Evolutionary conservation across 1,140 invertebrate genomes (phyloP), one percentile per base, ranked within the genome.

Genomic region (Kradibia gibbosae): DNA sequence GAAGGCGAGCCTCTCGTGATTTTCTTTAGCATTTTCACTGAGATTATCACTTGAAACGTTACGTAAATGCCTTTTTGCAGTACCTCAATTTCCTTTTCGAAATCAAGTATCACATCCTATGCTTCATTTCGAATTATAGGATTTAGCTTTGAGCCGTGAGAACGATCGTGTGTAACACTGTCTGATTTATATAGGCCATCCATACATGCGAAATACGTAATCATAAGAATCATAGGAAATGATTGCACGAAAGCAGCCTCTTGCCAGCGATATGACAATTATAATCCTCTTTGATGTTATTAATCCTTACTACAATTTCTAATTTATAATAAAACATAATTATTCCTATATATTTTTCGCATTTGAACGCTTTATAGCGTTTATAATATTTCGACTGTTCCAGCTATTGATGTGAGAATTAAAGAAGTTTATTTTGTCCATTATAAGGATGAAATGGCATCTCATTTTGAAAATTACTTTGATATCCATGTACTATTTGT

Each of bases 21-120:
- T 77, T 62, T 42, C 60, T 34, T n/a, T n/a, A n/a, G 13, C 25
- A 45, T 65, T 77, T 77, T 50, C 57, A 20, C 25, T 42, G 22
- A 50, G 31, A 78, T 78, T 53, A 31, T 48, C 20, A 70, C 10
- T 78, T 62, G 31, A 42, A 17, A 55, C 42, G 31, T 39, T 22
- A 39, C n/a, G 71, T 31, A 4, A 34, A 28, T 31, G 42, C 10
- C 11, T 34, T 42, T 48, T 55, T 17, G 57, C 3, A 7, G 22
- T 5, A 22, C 10, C 50, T n/a, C 17, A 20, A 20, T 57, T 55
- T 74, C 50, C 7, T 31, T 25, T 39, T 17, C 50, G 15, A 3
- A 11, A 53, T 3, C 50, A 7, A n/a, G n/a, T 17, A 48, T 17
- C 45, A 7, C 45, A 17, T 17, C 45, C 45, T 17, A 17, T 17